These are phyloP conservation scores for Halocynthia roretzi DNA, from an alignment of 23 tunicate genomes.

Conservation along the genomic window DNA sequence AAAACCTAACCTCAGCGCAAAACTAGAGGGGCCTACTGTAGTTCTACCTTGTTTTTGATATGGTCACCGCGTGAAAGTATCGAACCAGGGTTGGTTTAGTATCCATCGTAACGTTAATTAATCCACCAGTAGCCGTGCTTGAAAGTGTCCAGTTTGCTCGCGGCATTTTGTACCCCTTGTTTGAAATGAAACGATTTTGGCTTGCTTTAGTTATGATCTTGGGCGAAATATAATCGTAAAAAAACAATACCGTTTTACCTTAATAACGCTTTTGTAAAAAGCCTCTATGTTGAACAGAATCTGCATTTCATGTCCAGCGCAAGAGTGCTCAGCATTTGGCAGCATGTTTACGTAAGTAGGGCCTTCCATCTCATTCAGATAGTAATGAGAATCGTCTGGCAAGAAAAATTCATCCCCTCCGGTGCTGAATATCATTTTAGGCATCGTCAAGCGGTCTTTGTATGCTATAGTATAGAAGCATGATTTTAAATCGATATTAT, in stretches of 20 bases:
- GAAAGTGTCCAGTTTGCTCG: slow-evolving; percentile 56
- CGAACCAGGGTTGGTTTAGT: slow-evolving; percentile 62
- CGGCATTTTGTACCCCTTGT: slow-evolving; percentile 53
- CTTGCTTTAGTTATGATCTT: background rate
- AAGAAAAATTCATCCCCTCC: slow-evolving; percentile 94
- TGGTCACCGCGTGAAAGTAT: slow-evolving; percentile 16
- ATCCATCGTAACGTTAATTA: slow-evolving; percentile 72
- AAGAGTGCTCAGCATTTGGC: slow-evolving; percentile 96
- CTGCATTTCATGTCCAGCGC: slow-evolving; percentile 89
- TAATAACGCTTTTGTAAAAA: slow-evolving; percentile 73
- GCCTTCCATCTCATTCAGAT: slow-evolving; percentile 69
- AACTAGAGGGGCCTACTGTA: background rate
- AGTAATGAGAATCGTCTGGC: slow-evolving; percentile 90
- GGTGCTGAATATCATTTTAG: slow-evolving; percentile 85
- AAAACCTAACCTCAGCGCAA: too few species aligned
- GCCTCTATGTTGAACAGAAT: slow-evolving; percentile 77
- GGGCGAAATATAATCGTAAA: background rate
- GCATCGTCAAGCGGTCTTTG: slow-evolving; percentile 91
- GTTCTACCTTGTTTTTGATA: slow-evolving; percentile 13
- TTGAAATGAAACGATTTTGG: background rate
- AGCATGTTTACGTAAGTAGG: slow-evolving; percentile 92
- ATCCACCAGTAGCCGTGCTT: slow-evolving; percentile 85
- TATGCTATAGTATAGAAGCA: slow-evolving; percentile 36
- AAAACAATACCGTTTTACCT: slow-evolving; percentile 32
- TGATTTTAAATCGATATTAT: too few species aligned